These are phyloP conservation scores for Agrochola litura DNA, from an alignment of 2,888 invertebrate species.

Conservation along the genomic window DNA sequence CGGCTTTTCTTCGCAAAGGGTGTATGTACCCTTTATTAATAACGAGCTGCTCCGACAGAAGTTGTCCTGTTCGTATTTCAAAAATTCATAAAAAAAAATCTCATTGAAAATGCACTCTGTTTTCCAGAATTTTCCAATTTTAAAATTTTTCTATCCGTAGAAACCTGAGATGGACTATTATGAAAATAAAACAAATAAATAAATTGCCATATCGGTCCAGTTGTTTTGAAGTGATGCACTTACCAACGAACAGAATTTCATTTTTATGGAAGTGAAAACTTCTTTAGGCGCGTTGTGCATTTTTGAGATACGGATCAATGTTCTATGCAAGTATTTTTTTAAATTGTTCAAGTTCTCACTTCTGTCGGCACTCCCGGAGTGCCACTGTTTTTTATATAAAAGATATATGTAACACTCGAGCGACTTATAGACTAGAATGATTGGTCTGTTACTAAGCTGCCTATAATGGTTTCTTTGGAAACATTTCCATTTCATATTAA, in stretches of 20 bases:
- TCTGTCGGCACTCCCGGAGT: too few relatives aligned
- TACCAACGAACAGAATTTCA: not conserved
- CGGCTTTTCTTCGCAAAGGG: not conserved
- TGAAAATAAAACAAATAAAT: not conserved
- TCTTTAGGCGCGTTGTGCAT: too few relatives aligned
- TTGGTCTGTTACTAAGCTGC: not conserved
- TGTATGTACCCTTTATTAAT: not conserved
- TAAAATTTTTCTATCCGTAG: not conserved
- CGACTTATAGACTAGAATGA: not conserved
- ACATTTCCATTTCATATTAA: slow-evolving; percentile 1
- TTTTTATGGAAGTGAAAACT: too few relatives aligned
- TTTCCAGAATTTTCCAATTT: not conserved
- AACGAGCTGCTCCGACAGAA: not conserved
- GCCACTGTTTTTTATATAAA: too few relatives aligned
- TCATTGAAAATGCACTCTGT: not conserved
- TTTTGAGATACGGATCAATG: too few relatives aligned
- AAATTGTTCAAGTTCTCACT: too few relatives aligned
- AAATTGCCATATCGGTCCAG: not conserved
- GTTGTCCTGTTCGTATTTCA: not conserved
- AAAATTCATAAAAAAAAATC: not conserved
- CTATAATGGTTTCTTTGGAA: not conserved
- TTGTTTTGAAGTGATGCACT: not conserved
- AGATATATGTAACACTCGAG: not conserved
- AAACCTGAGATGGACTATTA: not conserved
- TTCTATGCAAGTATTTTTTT: too few relatives aligned